Evolutionary conservation across 1,140 invertebrate genomes (phyloP), one percentile per base, ranked within the genome.

Genomic region (Drosophila subobscura): DNA sequence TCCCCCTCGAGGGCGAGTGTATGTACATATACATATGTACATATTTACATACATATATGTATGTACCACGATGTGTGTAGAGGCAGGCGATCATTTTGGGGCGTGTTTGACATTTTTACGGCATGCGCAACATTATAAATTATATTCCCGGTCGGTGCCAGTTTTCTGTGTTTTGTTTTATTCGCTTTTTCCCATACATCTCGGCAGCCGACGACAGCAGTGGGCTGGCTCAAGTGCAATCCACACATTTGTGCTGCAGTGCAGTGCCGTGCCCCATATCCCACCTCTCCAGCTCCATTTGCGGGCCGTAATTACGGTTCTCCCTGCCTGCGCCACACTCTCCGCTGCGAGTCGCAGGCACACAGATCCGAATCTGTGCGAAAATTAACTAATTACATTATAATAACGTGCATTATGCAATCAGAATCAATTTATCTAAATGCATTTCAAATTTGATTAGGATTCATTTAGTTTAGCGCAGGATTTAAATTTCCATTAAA

Each of bases 131-230:
- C 60, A 85, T 80, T 86, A 77, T 80, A 71, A 77, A 73, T 86
- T 77, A 86, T 74, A 81, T 88, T 88, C 81, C 83, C 81, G 77
- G 79, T 86, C 80, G 77, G 79, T 86, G 83, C 84, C 81, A 81
- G 63, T 79, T 74, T 81, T 20, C 16, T 72, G 72, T 65, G 33
- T 74, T 63, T 52, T 42, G 52, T 72, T 81, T 72, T 77, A 64
- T 78, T 59, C 58, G 40, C 16, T 58, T 57, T 58, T 57, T 54
- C 71, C 50, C 45, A 79, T 25, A 63, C 47, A 25, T 45, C n/a
- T 58, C 47, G 14, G 45, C 54, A 46, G 37, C 57, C 77, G 80
- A 50, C 72, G 66, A 85, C 79, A 85, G 59, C 16, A 86, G 81
- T 80, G 77, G 77, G 68, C 77, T 57, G 81, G 16, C 52, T 86